Conservation (phyloP, 2,888 invertebrate species). For the Thymelicus sylvestris region DNA sequence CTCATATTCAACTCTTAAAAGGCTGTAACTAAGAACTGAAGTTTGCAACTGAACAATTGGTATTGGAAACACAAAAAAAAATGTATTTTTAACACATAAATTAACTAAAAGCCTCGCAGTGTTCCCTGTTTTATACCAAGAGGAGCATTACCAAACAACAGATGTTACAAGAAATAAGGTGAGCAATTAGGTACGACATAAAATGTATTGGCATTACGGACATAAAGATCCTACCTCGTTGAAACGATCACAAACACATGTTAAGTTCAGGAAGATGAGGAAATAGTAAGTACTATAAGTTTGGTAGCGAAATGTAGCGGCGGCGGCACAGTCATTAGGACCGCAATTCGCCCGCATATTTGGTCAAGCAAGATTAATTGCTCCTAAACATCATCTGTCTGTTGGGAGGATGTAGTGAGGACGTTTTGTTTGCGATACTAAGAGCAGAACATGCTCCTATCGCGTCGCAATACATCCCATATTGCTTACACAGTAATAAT, state of each 20-base stretch:
- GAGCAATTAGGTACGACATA: not conserved
- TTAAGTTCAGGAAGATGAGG: constrained; percentile 7
- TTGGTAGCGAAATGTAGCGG: constrained; percentile 46
- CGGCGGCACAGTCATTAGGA: constrained; percentile 65
- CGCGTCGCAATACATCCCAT: constrained; percentile 55
- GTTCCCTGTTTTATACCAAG: too few relatives aligned
- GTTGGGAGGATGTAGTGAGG: constrained; percentile 67
- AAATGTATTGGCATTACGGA: not conserved
- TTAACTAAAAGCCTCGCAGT: too few relatives aligned
- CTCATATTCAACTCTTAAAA: not conserved
- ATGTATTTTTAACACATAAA: too few relatives aligned
- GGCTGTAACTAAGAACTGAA: not conserved
- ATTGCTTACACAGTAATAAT: constrained; percentile 24
- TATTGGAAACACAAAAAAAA: too few relatives aligned
- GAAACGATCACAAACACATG: not conserved
- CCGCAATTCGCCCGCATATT: constrained; percentile 77
- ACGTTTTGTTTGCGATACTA: constrained; percentile 75
- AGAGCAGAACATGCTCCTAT: constrained; percentile 61
- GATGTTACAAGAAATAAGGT: too few relatives aligned
- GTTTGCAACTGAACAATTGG: not conserved
- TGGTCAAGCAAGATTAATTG: constrained; percentile 82
- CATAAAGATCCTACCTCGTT: not conserved
- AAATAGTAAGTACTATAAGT: constrained; percentile 13
- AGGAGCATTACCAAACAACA: too few relatives aligned
- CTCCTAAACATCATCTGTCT: constrained; percentile 79